phyloP scores from a whole-genome alignment of 2,888 invertebrate species.

The Germaria angustata region DNA sequence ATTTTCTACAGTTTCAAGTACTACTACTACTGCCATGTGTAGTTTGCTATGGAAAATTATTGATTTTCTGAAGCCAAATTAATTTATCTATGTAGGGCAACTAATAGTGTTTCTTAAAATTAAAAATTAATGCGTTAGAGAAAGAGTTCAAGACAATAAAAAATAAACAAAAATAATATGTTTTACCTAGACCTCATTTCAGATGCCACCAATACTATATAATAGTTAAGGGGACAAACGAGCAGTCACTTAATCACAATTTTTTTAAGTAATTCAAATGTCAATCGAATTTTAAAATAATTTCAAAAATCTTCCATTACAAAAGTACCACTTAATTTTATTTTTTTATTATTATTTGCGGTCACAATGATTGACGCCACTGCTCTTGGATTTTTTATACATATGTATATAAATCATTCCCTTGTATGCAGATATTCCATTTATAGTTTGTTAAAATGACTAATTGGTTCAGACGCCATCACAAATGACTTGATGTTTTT shows the following conservation, averaged over 20 bases:
- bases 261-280: not conserved
- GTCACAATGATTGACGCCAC: not conserved
- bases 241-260: no score
- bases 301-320: not conserved
- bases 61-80: not conserved
- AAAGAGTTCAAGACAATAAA: no score
- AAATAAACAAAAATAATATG: no score
- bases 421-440: no score
- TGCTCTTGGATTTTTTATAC: not conserved
- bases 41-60: not conserved
- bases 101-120: not conserved
- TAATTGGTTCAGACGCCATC: not conserved
- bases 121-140: no score
- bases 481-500: not conserved
- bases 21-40: not conserved
- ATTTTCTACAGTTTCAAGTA: not conserved
- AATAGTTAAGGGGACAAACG: no score
- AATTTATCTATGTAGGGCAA: not conserved
- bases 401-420: no score
- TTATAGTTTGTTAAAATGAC: not conserved
- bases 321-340: not conserved
- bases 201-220: no score
- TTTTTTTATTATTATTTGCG: not conserved
- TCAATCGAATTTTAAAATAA: not conserved
- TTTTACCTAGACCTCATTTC: no score